Base-by-base conservation (phyloP, 2,113 vertebrate genomes). In the Noctilio leporinus region DNA sequence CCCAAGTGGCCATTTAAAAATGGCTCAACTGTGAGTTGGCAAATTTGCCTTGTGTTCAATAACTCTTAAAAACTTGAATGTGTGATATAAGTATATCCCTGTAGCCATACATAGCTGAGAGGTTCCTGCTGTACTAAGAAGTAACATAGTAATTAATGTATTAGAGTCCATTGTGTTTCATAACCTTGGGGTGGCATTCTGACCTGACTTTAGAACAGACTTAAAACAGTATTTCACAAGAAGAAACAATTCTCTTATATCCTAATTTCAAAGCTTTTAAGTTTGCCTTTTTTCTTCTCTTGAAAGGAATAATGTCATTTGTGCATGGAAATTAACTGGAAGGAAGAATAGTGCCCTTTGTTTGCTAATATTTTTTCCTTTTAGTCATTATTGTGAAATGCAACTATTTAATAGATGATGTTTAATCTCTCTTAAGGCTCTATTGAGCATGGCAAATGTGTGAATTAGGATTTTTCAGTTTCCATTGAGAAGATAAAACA, bases 181-280 rank as follows among this genome's bases (percentile, higher is more conserved):
- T 65, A 62, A 65, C 22, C 57, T 67, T 28, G n/a, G 38, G 30
- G 64, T 73, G 59, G 57, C 72, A 16, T 67, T 70, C 78, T 72
- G 76, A 81, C 57, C 76, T 1, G 35, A 59, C 93, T 85, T 70
- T 49, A 6, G 30, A 89, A 70, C 75, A 90, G 72, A 92, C 55
- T 95, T 88, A 72, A 92, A 64, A 51, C 38, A 30, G 20, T 12
- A 19, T 96, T 95, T 96, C 92, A 53, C 62, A 97, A 96, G 89
- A 92, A 83, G 59, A 80, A 78, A 86, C 45, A 76, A 76, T 95
- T 62, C 45, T 28, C 64, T 96, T 95, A 94, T 8, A 76, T 30
- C 40, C 51, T 80, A 81, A 91, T 67, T 92, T 96, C 96, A 97
- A 85, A 93, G 95, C 90, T 93, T 96, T 97, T 94, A 94, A 94